These are phyloP conservation scores for Caenorhabditis doughertyi DNA, from an alignment of 2,888 invertebrate species.

Conservation along the genomic window DNA sequence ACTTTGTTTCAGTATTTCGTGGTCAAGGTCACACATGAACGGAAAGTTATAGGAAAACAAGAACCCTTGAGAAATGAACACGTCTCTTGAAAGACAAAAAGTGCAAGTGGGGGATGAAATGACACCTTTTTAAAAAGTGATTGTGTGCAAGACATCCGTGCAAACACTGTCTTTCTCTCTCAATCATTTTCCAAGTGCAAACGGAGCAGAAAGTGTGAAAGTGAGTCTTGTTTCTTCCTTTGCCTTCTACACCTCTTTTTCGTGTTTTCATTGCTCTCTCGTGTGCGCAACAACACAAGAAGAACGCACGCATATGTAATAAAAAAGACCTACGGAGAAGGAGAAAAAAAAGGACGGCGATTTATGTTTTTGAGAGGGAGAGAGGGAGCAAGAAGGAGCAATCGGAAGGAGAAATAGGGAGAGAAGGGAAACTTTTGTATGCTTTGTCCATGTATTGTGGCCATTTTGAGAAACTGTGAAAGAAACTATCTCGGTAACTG, in stretches of 20 bases:
- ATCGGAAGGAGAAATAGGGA: no score
- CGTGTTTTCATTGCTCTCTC: slow-evolving; percentile 32
- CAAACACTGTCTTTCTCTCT: slow-evolving; percentile 27
- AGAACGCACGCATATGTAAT: slow-evolving; percentile 15
- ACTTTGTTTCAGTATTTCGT: background rate
- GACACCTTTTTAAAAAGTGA: slow-evolving; percentile 33
- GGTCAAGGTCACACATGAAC: no score
- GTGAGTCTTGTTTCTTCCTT: slow-evolving; percentile 32
- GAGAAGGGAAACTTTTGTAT: slow-evolving; percentile 17
- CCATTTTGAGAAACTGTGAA: no score
- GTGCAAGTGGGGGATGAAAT: slow-evolving; percentile 16
- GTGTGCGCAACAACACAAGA: background rate
- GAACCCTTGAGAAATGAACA: background rate
- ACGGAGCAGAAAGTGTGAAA: slow-evolving; percentile 46
- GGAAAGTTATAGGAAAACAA: background rate
- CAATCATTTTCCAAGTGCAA: slow-evolving; percentile 21
- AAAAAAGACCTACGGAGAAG: slow-evolving; percentile 23
- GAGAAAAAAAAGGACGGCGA: slow-evolving; percentile 12
- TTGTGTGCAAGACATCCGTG: slow-evolving; percentile 47
- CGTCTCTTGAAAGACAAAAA: background rate
- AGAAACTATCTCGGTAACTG: no score
- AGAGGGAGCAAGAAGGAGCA: background rate
- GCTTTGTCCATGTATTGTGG: slow-evolving; percentile 42
- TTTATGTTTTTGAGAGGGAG: slow-evolving; percentile 2
- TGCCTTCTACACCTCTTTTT: background rate